phyloP scores from a whole-genome alignment of 2,888 invertebrate genomes.

The Nipponacmea schrenckii region DNA sequence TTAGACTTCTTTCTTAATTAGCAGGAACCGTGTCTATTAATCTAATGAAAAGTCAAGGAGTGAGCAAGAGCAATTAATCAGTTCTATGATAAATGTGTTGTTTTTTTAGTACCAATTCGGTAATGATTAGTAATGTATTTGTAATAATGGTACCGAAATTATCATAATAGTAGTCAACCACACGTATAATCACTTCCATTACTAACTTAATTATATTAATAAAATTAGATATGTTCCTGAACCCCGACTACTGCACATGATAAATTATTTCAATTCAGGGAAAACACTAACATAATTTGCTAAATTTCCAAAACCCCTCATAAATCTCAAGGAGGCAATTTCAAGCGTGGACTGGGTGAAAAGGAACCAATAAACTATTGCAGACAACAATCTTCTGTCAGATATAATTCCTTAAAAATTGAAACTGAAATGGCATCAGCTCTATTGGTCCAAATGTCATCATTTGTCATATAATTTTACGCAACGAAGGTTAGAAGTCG shows the following conservation, averaged over 20 bases:
- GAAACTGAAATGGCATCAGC: slow-evolving; percentile 7
- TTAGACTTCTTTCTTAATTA: too few species aligned
- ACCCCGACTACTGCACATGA: background rate
- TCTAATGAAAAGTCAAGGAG: too few species aligned
- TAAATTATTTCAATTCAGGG: background rate
- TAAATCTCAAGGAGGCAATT: slow-evolving; percentile 3
- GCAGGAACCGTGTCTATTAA: too few species aligned
- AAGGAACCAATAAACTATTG: background rate
- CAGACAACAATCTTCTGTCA: background rate
- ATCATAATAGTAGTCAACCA: too few species aligned
- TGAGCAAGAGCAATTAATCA: too few species aligned
- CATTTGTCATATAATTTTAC: slow-evolving; percentile 4
- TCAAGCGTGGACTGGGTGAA: slow-evolving; percentile 1
- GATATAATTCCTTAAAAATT: slow-evolving; percentile 7
- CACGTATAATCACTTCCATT: too few species aligned
- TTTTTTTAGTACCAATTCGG: too few species aligned
- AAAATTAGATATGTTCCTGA: too few species aligned
- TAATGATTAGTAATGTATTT: too few species aligned
- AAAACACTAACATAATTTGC: slow-evolving; percentile 6
- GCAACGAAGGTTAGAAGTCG: background rate
- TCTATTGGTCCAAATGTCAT: background rate
- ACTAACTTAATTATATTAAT: too few species aligned
- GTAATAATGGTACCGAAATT: too few species aligned
- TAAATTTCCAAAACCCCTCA: background rate
- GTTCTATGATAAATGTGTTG: too few species aligned